phyloP scores from a whole-genome alignment of 2,113 vertebrate species.

The Morone saxatilis region DNA sequence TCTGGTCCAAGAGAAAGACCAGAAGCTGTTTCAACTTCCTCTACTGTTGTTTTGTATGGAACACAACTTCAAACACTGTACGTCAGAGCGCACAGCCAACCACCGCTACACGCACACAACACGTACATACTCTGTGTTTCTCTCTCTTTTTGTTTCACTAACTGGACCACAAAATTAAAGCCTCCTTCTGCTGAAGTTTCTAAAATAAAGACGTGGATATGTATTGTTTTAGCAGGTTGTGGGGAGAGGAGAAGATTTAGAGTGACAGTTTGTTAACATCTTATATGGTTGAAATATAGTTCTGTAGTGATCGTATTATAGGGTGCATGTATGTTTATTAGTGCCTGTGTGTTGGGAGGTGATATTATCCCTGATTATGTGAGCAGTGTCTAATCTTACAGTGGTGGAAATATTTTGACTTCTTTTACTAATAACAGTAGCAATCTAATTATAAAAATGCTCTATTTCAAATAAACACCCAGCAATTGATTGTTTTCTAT shows the following conservation, averaged over 20 bases:
- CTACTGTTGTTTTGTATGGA: slow-evolving; percentile 74
- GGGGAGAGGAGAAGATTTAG: slow-evolving; percentile 7
- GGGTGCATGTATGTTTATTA: too few relatives aligned
- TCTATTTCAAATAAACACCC: not conserved
- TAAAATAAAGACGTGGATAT: slow-evolving; percentile 57
- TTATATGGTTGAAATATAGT: too few relatives aligned
- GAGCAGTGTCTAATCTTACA: not conserved
- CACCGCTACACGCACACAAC: slow-evolving; percentile 47
- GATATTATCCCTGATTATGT: not conserved
- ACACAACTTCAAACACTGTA: slow-evolving; percentile 75
- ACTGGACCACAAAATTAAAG: slow-evolving; percentile 30
- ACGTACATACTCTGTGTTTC: not conserved
- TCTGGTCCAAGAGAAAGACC: slow-evolving; percentile 80
- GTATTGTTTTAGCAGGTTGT: slow-evolving; percentile 32
- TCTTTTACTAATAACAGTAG: not conserved
- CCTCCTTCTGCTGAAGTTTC: slow-evolving; percentile 33
- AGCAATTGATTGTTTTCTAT: too few relatives aligned
- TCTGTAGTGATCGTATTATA: too few relatives aligned
- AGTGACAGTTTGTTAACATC: too few relatives aligned
- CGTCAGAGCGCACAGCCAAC: slow-evolving; percentile 54
- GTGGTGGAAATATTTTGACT: not conserved
- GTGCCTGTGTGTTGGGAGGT: too few relatives aligned
- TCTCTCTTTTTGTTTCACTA: slow-evolving; percentile 10
- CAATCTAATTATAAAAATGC: not conserved
- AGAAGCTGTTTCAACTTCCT: slow-evolving; percentile 82